Percentiles rank a stretch among this genome's conserved stretches.
Conservation (phyloP, 2,888 invertebrate species). For the Nysson spinosus region DNA sequence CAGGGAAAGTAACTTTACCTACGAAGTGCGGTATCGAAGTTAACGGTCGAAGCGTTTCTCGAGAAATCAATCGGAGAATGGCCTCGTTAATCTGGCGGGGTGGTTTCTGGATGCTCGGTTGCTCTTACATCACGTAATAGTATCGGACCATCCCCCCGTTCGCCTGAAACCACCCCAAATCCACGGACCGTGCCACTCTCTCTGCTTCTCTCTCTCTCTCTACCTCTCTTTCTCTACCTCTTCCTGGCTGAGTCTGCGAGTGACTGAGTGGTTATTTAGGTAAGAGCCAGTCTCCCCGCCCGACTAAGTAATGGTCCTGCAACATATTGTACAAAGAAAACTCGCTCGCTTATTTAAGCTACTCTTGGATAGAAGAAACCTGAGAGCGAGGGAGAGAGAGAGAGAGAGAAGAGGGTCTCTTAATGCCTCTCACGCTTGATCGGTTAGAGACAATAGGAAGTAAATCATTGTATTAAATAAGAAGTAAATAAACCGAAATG, state of each 20-base stretch:
- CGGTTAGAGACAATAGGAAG: too few species aligned
- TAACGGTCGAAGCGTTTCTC: conserved; percentile 67
- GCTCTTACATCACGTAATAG: conserved; percentile 74
- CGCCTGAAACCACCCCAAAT: conserved; percentile 47
- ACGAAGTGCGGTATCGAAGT: conserved; percentile 60
- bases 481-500: too few species aligned
- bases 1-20: conserved; percentile 43
- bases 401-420: neutral
- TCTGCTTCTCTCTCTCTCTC: neutral
- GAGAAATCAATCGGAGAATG: conserved; percentile 77
- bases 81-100: conserved; percentile 76
- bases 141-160: conserved; percentile 65
- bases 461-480: too few species aligned
- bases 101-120: conserved; percentile 67
- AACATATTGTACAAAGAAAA: conserved; percentile 75
- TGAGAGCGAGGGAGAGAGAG: neutral
- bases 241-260: conserved; percentile 71
- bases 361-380: too few species aligned
- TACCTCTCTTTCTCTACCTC: conserved; percentile 41
- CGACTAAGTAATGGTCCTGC: conserved; percentile 73
- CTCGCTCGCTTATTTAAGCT: conserved; percentile 63
- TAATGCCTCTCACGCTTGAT: too few species aligned
- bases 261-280: conserved; percentile 78
- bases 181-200: conserved; percentile 33
- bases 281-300: conserved; percentile 73